These are phyloP conservation scores for Arothron firmamentum DNA, from an alignment of 2,113 vertebrate genomes.

Conservation along the genomic window DNA sequence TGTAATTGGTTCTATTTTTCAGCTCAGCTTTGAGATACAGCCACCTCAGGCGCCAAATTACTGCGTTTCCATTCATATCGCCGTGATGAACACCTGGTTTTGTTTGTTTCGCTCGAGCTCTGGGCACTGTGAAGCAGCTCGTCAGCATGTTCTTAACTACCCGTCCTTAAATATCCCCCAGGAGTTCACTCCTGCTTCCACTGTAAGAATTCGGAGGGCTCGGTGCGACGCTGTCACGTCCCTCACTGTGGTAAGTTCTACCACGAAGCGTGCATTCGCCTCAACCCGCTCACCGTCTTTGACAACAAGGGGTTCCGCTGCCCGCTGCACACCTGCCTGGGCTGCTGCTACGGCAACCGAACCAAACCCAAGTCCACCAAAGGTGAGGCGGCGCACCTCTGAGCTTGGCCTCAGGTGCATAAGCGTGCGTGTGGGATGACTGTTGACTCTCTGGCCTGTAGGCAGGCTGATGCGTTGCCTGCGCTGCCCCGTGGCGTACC, in stretches of 20 bases:
- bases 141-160: background rate
- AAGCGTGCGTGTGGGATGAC: background rate
- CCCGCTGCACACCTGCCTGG: slow-evolving; percentile 90
- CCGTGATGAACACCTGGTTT: background rate
- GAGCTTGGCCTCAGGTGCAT: too few species aligned
- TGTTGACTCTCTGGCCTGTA: slow-evolving; percentile 35
- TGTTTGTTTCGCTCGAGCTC: background rate
- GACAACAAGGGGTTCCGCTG: slow-evolving; percentile 94
- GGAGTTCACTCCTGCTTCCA: slow-evolving; percentile 88
- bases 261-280: slow-evolving; percentile 87
- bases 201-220: slow-evolving; percentile 84
- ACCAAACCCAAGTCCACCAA: slow-evolving; percentile 82
- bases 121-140: background rate
- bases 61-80: background rate
- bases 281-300: slow-evolving; percentile 83
- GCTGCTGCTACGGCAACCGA: slow-evolving; percentile 84
- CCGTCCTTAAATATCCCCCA: slow-evolving; percentile 44
- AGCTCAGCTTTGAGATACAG: too few species aligned
- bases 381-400: slow-evolving; percentile 71
- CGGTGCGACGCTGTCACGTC: slow-evolving; percentile 85
- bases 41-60: background rate
- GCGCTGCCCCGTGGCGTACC: slow-evolving; percentile 93
- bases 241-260: slow-evolving; percentile 94
- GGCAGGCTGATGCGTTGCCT: slow-evolving; percentile 92
- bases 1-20: background rate